These are phyloP conservation scores for Drosophila merina DNA, from an alignment of 2,888 invertebrate species.

Conservation along the genomic window DNA sequence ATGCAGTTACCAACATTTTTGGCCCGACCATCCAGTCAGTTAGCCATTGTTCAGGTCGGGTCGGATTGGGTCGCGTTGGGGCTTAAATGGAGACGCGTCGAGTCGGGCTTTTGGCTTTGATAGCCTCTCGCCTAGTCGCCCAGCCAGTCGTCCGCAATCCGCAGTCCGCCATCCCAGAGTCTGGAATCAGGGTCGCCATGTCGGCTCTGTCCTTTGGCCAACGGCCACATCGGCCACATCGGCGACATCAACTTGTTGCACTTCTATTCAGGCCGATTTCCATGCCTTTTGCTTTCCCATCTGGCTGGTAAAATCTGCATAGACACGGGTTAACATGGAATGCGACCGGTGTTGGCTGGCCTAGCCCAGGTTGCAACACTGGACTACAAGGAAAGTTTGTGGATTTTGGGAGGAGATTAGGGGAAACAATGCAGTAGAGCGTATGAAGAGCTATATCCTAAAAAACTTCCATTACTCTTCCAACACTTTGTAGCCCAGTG, in stretches of 20 bases:
- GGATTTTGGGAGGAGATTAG: background rate
- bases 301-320: slow-evolving; percentile 35
- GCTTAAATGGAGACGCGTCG: slow-evolving; percentile 15
- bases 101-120: slow-evolving; percentile 37
- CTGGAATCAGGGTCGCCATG: slow-evolving; percentile 11
- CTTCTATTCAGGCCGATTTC: slow-evolving; percentile 1
- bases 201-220: slow-evolving; percentile 30
- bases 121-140: slow-evolving; percentile 31
- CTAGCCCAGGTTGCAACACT: slow-evolving; percentile 18
- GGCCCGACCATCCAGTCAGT: slow-evolving; percentile 41
- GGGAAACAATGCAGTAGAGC: no score
- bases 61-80: slow-evolving; percentile 31
- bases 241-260: slow-evolving; percentile 44
- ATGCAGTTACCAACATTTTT: slow-evolving; percentile 63
- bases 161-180: background rate
- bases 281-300: background rate
- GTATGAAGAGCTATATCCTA: background rate
- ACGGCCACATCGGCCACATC: slow-evolving; percentile 25
- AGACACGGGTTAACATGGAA: slow-evolving; percentile 19
- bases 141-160: background rate
- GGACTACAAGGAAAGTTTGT: slow-evolving; percentile 2
- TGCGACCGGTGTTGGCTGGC: slow-evolving; percentile 27
- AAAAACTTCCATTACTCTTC: background rate
- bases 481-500: slow-evolving; percentile 9
- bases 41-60: slow-evolving; percentile 35